Evolutionary conservation across 2,888 invertebrate genomes (phyloP), one percentile per base, ranked within the genome.

Genomic region (Dioctria linearis): DNA sequence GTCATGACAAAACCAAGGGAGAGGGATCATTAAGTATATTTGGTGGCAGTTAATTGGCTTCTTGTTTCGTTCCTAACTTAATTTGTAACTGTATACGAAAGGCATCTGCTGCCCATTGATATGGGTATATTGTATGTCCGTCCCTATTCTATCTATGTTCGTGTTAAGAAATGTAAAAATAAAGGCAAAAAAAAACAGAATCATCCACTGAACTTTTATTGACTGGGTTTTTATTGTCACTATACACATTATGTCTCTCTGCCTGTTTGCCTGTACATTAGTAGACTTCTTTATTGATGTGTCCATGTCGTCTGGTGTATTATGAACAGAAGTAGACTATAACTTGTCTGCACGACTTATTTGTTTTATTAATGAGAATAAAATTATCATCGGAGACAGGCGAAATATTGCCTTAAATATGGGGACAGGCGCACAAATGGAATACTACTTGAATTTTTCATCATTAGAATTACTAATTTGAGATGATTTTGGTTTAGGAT

Each of bases 11-110:
- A 40, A 63, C 63, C 49, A 40, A 63, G 49, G 54, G 57, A 67
- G 78, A 49, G 54, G n/a, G 42, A 78, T 66, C 66, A 51, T 66
- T 78, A 78, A 78, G 57, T 78, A 66, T 78, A 66, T 78, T 78
- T 78, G 78, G 78, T 78, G 66, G 78, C 57, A 78, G 78, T 78
- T 78, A 78, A 78, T 78, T 78, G 78, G 78, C 78, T 78, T 78
- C 78, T 78, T 78, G 78, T 78, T 78, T 78, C 67, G 66, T 66
- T 66, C 66, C 66, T 57, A 63, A 78, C 78, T 78, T 78, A 78
- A 78, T 78, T 78, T 78, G 78, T 66, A 78, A 67, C 49, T 25
- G 63, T 40, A 76, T 49, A 63, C 76, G 46, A 37, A 76, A 49
- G 76, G 43, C 76, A 76, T 76, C 76, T 76, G 25, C 25, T 25